phyloP scores from a whole-genome alignment of 2,888 invertebrate genomes.

The Dinocampus coccinellae region DNA sequence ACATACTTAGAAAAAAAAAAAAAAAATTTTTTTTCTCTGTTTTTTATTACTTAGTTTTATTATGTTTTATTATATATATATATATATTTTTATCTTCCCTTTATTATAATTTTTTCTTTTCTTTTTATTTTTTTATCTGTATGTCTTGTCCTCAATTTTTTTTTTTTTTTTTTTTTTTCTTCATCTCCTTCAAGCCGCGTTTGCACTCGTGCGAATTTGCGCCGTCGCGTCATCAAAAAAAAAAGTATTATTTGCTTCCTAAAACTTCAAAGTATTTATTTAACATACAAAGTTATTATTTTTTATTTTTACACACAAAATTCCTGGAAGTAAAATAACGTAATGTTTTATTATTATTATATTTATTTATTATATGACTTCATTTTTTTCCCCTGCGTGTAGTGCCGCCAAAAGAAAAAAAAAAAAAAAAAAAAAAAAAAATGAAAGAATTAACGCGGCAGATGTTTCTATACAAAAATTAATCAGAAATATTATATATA shows the following conservation, averaged over 20 bases:
- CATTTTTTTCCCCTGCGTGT: neutral
- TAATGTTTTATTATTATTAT: too few relatives aligned
- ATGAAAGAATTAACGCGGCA: too few relatives aligned
- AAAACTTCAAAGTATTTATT: neutral
- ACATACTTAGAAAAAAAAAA: too few relatives aligned
- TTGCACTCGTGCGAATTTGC: slow-evolving; percentile 22
- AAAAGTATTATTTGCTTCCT: slow-evolving; percentile 9
- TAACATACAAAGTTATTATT: neutral
- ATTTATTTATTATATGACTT: neutral
- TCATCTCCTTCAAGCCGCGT: slow-evolving; percentile 26
- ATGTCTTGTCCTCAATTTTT: neutral
- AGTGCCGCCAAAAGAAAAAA: neutral
- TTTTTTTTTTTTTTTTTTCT: neutral
- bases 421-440: too few relatives aligned
- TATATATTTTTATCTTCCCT: too few relatives aligned
- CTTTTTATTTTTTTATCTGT: slow-evolving; percentile 4
- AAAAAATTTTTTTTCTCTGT: slow-evolving; percentile 1
- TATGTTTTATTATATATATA: too few relatives aligned
- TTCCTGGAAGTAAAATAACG: too few relatives aligned
- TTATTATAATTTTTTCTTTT: too few relatives aligned
- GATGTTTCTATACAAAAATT: neutral
- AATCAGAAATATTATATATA: neutral
- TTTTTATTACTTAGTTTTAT: neutral
- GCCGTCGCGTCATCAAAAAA: slow-evolving; percentile 23
- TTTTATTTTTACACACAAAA: neutral